phyloP scores from a whole-genome alignment of 2,797 vertebrate species.

The Amblyraja radiata region DNA sequence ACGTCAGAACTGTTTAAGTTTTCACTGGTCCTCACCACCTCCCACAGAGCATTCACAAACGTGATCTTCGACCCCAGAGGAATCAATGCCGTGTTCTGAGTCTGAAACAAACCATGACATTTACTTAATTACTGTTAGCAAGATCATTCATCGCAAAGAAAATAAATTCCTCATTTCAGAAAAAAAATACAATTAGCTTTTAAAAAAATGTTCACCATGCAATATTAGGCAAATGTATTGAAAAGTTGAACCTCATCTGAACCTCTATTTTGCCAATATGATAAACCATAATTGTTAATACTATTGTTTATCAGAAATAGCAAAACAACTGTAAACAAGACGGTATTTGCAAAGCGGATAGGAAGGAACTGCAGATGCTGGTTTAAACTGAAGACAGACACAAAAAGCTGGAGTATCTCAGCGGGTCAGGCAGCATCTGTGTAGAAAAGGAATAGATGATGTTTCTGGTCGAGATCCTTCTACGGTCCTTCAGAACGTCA shows the following conservation, averaged over 20 bases:
- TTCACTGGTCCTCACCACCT: constrained; percentile 15
- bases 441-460: too few relatives aligned
- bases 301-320: background rate
- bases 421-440: too few relatives aligned
- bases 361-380: too few relatives aligned
- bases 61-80: constrained; percentile 1
- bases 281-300: background rate
- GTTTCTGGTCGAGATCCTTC: too few relatives aligned
- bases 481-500: too few relatives aligned
- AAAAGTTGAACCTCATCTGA: background rate
- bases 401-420: too few relatives aligned
- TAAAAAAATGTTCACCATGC: background rate
- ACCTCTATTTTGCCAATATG: background rate
- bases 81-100: background rate
- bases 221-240: background rate
- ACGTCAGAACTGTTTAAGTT: background rate
- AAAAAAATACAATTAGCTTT: background rate
- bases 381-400: too few relatives aligned
- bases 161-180: background rate
- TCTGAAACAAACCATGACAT: background rate
- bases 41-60: constrained; percentile 4
- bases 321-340: background rate
- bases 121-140: background rate
- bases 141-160: background rate
- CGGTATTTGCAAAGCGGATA: too few relatives aligned